Conservation (phyloP, 2,888 invertebrate species). For the Lydus trimaculatus region DNA sequence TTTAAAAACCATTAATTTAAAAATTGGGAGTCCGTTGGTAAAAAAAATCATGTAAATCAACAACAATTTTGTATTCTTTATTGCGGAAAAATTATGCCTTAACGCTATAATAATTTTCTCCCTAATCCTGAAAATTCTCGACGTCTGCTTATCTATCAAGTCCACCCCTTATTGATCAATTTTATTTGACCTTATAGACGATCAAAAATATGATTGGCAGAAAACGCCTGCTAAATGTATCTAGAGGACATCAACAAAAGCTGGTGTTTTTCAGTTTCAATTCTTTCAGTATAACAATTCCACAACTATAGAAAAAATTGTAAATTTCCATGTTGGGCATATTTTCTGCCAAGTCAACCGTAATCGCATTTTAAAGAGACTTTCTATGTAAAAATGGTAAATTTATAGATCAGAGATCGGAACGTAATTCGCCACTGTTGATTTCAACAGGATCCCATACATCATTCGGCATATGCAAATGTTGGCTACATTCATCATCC, state of each 20-base stretch:
- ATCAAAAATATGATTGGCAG: background rate
- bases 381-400: conserved; percentile 41
- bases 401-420: conserved; percentile 57
- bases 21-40: background rate
- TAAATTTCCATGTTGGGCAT: background rate
- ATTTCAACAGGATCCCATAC: conserved; percentile 57
- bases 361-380: conserved; percentile 56
- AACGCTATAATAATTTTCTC: background rate
- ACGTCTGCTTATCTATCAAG: background rate
- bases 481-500: conserved; percentile 57
- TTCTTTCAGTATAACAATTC: no score
- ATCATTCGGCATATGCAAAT: conserved; percentile 61
- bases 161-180: background rate
- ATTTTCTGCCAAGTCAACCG: conserved; percentile 24
- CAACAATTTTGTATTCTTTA: background rate
- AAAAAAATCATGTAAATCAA: background rate
- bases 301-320: no score
- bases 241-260: no score
- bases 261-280: no score
- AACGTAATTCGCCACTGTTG: conserved; percentile 60
- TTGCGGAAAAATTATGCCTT: background rate
- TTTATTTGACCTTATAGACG: no score
- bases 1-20: background rate
- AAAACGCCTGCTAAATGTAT: no score
- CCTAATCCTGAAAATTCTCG: background rate